phyloP scores from a whole-genome alignment of 2,113 vertebrate genomes.

The Boleophthalmus pectinirostris region DNA sequence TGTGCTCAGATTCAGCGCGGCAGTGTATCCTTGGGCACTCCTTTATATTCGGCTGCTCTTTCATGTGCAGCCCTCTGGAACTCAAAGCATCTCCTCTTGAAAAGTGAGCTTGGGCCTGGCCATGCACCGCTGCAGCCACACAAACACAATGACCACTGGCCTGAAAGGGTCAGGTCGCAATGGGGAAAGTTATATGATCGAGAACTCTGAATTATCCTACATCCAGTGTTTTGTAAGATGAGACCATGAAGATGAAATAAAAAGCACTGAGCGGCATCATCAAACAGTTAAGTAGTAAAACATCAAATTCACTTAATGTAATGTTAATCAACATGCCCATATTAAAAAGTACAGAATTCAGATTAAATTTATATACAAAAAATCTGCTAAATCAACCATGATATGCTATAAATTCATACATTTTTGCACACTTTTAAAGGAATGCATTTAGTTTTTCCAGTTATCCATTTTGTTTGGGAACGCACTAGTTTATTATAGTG shows the following conservation, averaged over 20 bases:
- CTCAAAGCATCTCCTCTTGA: slow-evolving; percentile 79
- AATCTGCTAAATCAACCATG: too few species aligned
- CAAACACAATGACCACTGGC: slow-evolving; percentile 25
- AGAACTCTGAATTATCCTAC: not conserved
- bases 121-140: slow-evolving; percentile 67
- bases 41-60: slow-evolving; percentile 78
- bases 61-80: slow-evolving; percentile 82
- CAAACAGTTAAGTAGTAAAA: too few species aligned
- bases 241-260: too few species aligned
- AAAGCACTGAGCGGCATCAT: too few species aligned
- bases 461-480: too few species aligned
- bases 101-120: slow-evolving; percentile 77
- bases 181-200: slow-evolving; percentile 2
- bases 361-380: too few species aligned
- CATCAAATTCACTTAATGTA: not conserved
- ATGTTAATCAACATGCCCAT: too few species aligned
- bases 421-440: too few species aligned
- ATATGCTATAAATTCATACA: too few species aligned
- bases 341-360: too few species aligned
- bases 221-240: not conserved
- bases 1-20: slow-evolving; percentile 80
- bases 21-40: slow-evolving; percentile 80
- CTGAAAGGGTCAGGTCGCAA: slow-evolving; percentile 16
- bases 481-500: too few species aligned
- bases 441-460: too few species aligned